A percentile compares a stretch with the other conserved stretches of the same genome.
Conservation (phyloP, 2,888 invertebrate genomes). For the Leptinotarsa rubiginosa region DNA sequence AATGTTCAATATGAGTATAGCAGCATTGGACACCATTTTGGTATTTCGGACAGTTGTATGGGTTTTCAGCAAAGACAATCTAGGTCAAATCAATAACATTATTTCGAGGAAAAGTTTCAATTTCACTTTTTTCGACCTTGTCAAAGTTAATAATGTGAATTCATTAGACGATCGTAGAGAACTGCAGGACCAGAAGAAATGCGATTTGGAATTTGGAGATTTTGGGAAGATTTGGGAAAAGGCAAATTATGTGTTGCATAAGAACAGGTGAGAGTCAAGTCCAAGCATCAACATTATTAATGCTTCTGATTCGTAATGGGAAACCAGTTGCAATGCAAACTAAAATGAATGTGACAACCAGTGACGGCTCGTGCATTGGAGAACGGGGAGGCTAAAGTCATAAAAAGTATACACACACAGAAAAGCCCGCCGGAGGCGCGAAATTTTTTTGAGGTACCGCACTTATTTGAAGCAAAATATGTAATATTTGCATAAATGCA, state of each 20-base stretch:
- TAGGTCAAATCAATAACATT: slow-evolving; percentile 12
- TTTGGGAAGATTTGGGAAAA: not conserved
- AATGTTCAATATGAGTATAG: slow-evolving; percentile 30
- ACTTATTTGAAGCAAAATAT: too few species aligned
- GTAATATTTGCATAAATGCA: too few species aligned
- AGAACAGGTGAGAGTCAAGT: not conserved
- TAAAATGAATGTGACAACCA: too few species aligned
- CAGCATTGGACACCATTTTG: slow-evolving; percentile 28
- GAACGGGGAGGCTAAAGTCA: too few species aligned
- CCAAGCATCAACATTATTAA: not conserved
- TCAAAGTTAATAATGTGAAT: slow-evolving; percentile 6
- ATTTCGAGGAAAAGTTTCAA: slow-evolving; percentile 27
- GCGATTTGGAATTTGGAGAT: not conserved
- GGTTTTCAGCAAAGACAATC: slow-evolving; percentile 17
- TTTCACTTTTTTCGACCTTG: slow-evolving; percentile 31
- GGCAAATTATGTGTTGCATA: not conserved
- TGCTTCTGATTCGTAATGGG: too few species aligned
- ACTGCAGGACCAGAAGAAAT: not conserved
- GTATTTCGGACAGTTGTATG: slow-evolving; percentile 26
- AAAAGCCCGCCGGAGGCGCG: too few species aligned
- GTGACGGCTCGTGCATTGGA: too few species aligned
- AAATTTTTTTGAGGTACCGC: too few species aligned
- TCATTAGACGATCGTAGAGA: not conserved
- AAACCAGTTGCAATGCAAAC: too few species aligned
- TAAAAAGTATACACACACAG: too few species aligned